Base-by-base conservation (phyloP, 1,140 invertebrate genomes). In the Drosophila aff. region DNA sequence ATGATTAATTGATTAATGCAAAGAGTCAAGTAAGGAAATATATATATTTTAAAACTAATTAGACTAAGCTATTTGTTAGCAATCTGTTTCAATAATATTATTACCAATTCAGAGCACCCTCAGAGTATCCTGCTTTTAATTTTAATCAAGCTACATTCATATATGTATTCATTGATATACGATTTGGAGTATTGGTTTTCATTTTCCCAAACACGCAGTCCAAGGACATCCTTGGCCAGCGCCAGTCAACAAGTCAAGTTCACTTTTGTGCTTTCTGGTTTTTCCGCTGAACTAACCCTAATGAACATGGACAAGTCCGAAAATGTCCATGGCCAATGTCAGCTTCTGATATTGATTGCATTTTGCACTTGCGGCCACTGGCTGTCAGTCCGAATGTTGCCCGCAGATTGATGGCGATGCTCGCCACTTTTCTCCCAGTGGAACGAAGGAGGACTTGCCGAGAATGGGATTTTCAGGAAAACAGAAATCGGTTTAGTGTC, bases 311-410 rank as follows among this genome's bases (percentile, higher is more conserved):
- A 41, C 11, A 40, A 60, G 57, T 60, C 46, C 36, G 26, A 49
- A 60, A 58, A 52, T 65, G 63, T 21, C 49, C 50, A 33, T 72
- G 62, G 50, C 49, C 71, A 68, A 23, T 62, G 62, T 50, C 61
- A 76, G 59, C 60, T 76, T 58, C 50, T 71, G 72, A 76, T 83
- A 83, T 83, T 83, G 81, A 83, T 83, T 83, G 59, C 62, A 83
- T 78, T 82, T 76, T 75, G 61, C 60, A 47, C 50, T 63, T 58
- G 61, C 60, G 60, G 72, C 21, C 43, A 75, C 11, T 76, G 53
- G 36, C 76, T 79, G 76, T 76, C 65, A 63, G 16, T 55, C 41
- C 55, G 57, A 69, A 43, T 76, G 52, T 46, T 78, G 50, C 33
- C 16, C 46, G 16, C 36, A 55, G 79, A 63, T 41, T 71, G 47